A percentile compares a stretch with the other conserved stretches of the same genome.
Conservation (phyloP, 2,888 invertebrate genomes). For the Anodontia alba region DNA sequence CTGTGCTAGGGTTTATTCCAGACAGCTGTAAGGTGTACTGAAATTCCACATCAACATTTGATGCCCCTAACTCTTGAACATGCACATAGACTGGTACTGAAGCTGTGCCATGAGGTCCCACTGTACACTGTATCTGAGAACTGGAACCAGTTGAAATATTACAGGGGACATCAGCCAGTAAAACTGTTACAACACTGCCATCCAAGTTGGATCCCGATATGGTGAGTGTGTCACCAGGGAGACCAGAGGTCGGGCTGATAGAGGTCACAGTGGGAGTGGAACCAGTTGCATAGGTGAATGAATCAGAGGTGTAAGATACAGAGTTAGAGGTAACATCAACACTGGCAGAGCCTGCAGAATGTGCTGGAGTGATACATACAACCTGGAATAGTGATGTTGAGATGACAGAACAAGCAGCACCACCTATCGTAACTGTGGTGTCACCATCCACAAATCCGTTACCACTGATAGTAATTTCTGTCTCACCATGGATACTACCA, state of each 20-base stretch:
- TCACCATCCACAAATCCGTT: conserved; percentile 62
- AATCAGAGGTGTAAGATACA: conserved; percentile 51
- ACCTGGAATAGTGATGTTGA: conserved; percentile 61
- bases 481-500: conserved; percentile 71
- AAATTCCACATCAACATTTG: conserved; percentile 44
- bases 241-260: conserved; percentile 61
- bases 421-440: conserved; percentile 64
- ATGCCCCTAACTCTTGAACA: conserved; percentile 46
- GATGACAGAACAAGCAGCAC: conserved; percentile 57
- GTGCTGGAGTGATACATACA: conserved; percentile 62
- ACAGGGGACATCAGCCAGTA: conserved; percentile 17
- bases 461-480: conserved; percentile 61
- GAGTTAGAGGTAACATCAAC: conserved; percentile 67
- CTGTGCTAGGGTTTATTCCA: conserved; percentile 24
- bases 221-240: conserved; percentile 63
- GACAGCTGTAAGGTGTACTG: conserved; percentile 10
- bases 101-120: conserved; percentile 50
- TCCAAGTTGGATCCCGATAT: conserved; percentile 61
- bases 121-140: conserved; percentile 49
- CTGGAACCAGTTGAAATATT: conserved; percentile 24
- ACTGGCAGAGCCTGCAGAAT: conserved; percentile 55
- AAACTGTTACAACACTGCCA: background rate
- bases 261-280: conserved; percentile 65
- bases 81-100: conserved; percentile 43
- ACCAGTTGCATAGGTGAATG: conserved; percentile 56